phyloP scores from a whole-genome alignment of 2,113 vertebrate genomes.

The Pollachius pollachius region DNA sequence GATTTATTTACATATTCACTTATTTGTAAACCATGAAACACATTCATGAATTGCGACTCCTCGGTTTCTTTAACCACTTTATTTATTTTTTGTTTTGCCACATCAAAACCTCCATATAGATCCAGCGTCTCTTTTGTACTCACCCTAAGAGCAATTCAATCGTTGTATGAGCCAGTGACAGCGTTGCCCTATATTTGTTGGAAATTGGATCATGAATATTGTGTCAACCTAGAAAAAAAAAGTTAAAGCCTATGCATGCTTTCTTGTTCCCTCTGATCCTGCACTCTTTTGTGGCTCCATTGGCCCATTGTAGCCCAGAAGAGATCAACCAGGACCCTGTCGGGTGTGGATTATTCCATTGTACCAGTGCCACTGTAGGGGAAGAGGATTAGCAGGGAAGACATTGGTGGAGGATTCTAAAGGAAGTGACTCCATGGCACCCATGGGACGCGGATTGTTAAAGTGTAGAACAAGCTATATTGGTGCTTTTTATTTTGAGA shows the following conservation, averaged over 20 bases:
- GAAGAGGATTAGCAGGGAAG: conserved; percentile 69
- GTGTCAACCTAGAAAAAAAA: conserved; percentile 68
- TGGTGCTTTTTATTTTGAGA: not conserved
- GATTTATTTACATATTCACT: too few species aligned
- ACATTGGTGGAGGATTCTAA: conserved; percentile 57
- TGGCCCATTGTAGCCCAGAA: conserved; percentile 65
- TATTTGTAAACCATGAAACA: too few species aligned
- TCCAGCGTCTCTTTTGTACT: too few species aligned
- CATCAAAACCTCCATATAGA: too few species aligned
- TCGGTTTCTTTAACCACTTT: too few species aligned
- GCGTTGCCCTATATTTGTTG: conserved; percentile 53
- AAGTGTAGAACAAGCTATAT: conserved; percentile 36
- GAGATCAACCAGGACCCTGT: conserved; percentile 71
- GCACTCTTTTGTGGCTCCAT: conserved; percentile 63
- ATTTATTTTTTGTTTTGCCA: too few species aligned
- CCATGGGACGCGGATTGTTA: conserved; percentile 43
- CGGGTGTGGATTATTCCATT: conserved; percentile 68
- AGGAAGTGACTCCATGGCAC: conserved; percentile 56
- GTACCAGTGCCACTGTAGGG: conserved; percentile 63
- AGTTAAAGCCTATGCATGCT: conserved; percentile 60
- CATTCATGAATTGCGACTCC: too few species aligned
- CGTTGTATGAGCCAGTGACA: conserved; percentile 46
- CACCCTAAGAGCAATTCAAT: conserved; percentile 24
- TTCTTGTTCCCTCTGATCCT: conserved; percentile 68
- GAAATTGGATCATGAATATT: conserved; percentile 66